These are phyloP conservation scores for Forbesichthys agassizii DNA, from an alignment of 2,113 vertebrate genomes.

Conservation along the genomic window DNA sequence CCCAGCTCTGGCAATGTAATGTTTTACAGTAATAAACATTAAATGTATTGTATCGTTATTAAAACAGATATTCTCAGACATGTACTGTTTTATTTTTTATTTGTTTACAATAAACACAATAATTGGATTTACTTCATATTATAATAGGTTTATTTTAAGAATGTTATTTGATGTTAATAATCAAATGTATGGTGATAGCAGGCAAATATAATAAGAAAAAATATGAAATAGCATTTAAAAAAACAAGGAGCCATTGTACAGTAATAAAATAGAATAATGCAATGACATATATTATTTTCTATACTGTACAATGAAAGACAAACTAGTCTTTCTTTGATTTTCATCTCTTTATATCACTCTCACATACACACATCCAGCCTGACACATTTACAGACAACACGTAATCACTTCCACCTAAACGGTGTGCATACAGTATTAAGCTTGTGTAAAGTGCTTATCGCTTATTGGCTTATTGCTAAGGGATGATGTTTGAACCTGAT, in stretches of 20 bases:
- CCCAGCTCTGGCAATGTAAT: neutral
- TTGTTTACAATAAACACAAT: conserved; percentile 14
- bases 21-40: neutral
- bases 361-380: conserved; percentile 10
- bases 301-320: neutral
- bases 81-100: neutral
- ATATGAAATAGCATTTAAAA: neutral
- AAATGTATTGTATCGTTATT: conserved; percentile 8
- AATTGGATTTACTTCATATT: neutral
- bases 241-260: neutral
- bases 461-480: neutral
- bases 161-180: neutral
- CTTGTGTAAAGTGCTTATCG: conserved; percentile 18
- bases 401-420: neutral
- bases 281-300: neutral
- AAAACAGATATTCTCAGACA: neutral
- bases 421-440: neutral
- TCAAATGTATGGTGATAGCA: neutral
- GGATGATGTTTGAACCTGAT: conserved; percentile 19
- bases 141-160: neutral
- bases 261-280: no score
- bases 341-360: conserved; percentile 2
- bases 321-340: neutral
- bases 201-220: no score
- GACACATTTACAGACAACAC: conserved; percentile 11